Evolutionary conservation across 1,140 invertebrate genomes (phyloP).

Genomic region (Cyclina sinensis): DNA sequence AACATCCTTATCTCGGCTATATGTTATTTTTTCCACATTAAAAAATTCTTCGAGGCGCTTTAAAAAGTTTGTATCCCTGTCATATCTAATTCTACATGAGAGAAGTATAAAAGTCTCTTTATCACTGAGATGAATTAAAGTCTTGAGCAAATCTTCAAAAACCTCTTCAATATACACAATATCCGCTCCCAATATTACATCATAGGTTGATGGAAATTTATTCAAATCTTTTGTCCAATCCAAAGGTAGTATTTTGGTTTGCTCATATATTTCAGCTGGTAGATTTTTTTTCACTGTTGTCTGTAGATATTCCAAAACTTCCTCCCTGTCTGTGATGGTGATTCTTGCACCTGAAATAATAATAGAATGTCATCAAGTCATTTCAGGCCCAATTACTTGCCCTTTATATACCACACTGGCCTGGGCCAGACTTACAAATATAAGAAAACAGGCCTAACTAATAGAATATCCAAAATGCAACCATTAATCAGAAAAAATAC

Average conservation of each 20-base stretch:
- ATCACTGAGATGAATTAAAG: constrained; percentile 77
- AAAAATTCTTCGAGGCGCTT: constrained; percentile 78
- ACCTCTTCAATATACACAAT: constrained; percentile 86
- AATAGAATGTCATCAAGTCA: too few relatives aligned
- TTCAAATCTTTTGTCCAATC: constrained; percentile 81
- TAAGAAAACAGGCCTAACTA: too few relatives aligned
- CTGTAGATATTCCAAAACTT: constrained; percentile 75
- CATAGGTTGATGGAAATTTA: constrained; percentile 72
- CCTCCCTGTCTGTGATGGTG: constrained; percentile 82
- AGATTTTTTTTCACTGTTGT: constrained; percentile 76
- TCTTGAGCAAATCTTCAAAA: constrained; percentile 81
- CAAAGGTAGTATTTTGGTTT: constrained; percentile 72
- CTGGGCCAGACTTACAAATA: too few relatives aligned
- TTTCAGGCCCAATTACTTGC: too few relatives aligned
- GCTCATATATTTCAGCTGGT: constrained; percentile 4
- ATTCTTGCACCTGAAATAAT: constrained; percentile 77
- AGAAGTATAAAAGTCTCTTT: constrained; percentile 77
- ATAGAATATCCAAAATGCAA: too few relatives aligned
- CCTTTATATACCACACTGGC: too few relatives aligned
- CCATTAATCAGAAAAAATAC: too few relatives aligned
- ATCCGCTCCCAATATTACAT: constrained; percentile 85
- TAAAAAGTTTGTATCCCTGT: constrained; percentile 82
- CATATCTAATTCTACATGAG: constrained; percentile 84
- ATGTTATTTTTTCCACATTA: constrained; percentile 75
- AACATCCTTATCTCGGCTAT: constrained; percentile 79